Evolutionary conservation across 2,113 vertebrate genomes (phyloP), one percentile per base, ranked within the genome.

Genomic region (Bostrychus sinensis): DNA sequence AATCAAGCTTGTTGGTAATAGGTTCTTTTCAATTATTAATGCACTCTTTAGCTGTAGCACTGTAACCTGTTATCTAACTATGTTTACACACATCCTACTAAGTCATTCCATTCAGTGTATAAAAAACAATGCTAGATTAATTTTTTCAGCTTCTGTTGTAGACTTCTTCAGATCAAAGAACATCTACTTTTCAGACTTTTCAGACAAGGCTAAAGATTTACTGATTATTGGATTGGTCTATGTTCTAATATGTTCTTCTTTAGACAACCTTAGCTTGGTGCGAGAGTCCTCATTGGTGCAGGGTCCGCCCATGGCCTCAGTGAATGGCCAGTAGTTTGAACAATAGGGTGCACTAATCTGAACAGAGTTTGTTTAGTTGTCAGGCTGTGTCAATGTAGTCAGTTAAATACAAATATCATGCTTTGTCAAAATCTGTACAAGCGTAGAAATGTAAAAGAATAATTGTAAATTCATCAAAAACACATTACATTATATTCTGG

Each of bases 201-300:
- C 48, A 28, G 48, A 8, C 7, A 51, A 28, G 25, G 48, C 25
- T 16, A n/a, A 26, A 14, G 46, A 51, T 23, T 46, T 23, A 46
- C 4, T 46, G 43, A 23, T 46, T 46, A 23, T 46, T 10, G 6
- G 26, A 14, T 17, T 51, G 26, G 16, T 14, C 25, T 51, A 28
- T 51, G 48, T 76, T 45, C 69, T 81, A 64, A 45, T 3, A 1
- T 77, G 78, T 85, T 62, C 80, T 59, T 48, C 60, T 30, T 4
- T 10, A 32, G 42, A 57, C 46, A 19, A 13, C 32, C 7, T 65
- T 28, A 30, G 37, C 37, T 36, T 13, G 0, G 58, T 42, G 63
- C 59, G 57, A 16, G 38, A 73, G 56, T 62, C 56, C 51, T 45
- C 53, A 63, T 42, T 66, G 61, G 59, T 72, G 64, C 65, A 45